A percentile compares a stretch with the other conserved stretches of the same genome.
These are phyloP conservation scores for Cricetomys ansorgei DNA, from an alignment of 2,113 vertebrate genomes.

Conservation along the genomic window DNA sequence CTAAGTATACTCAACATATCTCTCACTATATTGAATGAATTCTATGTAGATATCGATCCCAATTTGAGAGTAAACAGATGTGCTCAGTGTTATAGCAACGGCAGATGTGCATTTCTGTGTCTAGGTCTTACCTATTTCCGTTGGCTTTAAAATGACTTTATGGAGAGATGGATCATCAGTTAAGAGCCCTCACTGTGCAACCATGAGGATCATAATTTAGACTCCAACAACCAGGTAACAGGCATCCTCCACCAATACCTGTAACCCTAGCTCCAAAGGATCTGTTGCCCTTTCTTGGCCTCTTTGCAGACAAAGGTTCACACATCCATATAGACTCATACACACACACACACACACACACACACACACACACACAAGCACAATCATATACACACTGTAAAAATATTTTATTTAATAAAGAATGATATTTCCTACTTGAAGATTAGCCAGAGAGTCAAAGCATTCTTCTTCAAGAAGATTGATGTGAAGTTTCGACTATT, in stretches of 20 bases:
- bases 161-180: not conserved
- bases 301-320: not conserved
- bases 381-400: not conserved
- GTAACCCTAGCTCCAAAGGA: not conserved
- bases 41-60: not conserved
- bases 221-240: not conserved
- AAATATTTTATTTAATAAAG: not conserved
- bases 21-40: not conserved
- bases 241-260: no score
- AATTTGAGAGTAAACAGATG: not conserved
- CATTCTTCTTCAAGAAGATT: slow-evolving; percentile 20
- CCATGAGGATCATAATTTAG: not conserved
- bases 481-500: not conserved
- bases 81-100: not conserved
- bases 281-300: not conserved
- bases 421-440: not conserved
- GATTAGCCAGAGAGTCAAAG: not conserved
- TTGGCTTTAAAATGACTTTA: not conserved
- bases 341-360: not conserved
- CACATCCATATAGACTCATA: not conserved
- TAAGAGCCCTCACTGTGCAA: not conserved
- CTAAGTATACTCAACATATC: not conserved
- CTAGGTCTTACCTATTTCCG: not conserved
- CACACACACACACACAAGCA: not conserved
- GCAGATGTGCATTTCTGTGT: not conserved